Base-by-base conservation (phyloP, 2,113 vertebrate genomes). In the Pogonocichla stellata region DNA sequence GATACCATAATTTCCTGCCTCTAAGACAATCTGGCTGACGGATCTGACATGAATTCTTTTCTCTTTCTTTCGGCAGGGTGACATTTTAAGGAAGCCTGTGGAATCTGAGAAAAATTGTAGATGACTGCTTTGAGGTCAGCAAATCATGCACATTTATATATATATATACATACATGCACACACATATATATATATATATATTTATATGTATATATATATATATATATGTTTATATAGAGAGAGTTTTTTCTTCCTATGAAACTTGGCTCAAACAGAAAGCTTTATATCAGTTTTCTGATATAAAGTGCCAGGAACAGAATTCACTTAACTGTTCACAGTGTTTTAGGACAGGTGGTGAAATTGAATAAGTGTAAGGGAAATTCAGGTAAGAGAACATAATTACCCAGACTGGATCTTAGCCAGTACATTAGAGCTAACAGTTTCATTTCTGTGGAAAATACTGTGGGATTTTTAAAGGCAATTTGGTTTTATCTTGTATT, bases 401-500 rank as follows among this genome's bases (percentile, higher is more conserved):
- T 80, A 91, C 16, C 38, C 19, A 67, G 45, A 23, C 34, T 96
- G 81, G 81, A 53, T 86, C 82, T 88, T 89, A 78, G 67, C 86
- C 69, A 96, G 65, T 29, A 77, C 53, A 50, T 80, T 70, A 78
- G 56, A 77, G 22, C 26, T 87, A 93, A 80, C 45, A 72, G 54
- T 61, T 95, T 60, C 12, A 36, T 45, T 93, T 78, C 69, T 93
- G 38, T 81, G 61, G 66, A 93, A 94, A 88, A 79, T 72, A 72
- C 54, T 72, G 70, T 88, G 64, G 50, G 64, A 86, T 90, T 85
- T 91, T 81, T 56, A 40, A 92, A 86, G 67, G 67, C 45, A 64
- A 67, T 90, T 94, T 93, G 64, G n/a, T 92, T 97, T 96, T 94
- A 86, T 72, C 72, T 83, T 42, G 45, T 81, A 74, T 86, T 92